Conservation (phyloP, 2,888 invertebrate genomes). For the Ectemnius cavifrons region DNA sequence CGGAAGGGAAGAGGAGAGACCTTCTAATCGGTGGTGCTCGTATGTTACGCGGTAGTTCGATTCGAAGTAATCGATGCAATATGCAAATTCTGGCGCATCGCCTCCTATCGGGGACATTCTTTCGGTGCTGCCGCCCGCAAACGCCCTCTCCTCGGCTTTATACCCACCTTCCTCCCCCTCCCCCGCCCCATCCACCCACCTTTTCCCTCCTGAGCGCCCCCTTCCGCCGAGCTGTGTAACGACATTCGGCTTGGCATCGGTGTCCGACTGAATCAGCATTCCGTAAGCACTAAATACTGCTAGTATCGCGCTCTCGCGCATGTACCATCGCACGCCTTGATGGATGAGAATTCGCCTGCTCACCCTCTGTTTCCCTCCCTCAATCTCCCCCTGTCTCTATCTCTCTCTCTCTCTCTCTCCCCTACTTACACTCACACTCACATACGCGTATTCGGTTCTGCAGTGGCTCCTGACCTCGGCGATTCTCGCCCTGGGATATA, state of each 20-base stretch:
- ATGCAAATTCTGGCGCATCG: slow-evolving; percentile 6
- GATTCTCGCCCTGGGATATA: background rate
- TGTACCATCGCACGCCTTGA: slow-evolving; percentile 48
- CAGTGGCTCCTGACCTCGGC: slow-evolving; percentile 2
- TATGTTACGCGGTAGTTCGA: slow-evolving; percentile 1
- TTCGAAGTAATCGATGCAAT: slow-evolving; percentile 5
- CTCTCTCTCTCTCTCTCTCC: slow-evolving; percentile 28
- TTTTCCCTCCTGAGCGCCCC: background rate
- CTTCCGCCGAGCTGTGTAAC: background rate
- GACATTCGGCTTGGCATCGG: slow-evolving; percentile 55
- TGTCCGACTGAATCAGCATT: slow-evolving; percentile 69
- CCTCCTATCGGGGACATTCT: slow-evolving; percentile 37
- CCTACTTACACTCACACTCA: no score
- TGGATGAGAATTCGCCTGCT: slow-evolving; percentile 45
- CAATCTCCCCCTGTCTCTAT: slow-evolving; percentile 10
- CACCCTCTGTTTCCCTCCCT: slow-evolving; percentile 8
- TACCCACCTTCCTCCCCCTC: background rate
- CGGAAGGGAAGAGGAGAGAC: no score
- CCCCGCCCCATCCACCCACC: no score
- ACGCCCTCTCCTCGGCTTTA: background rate
- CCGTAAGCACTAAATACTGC: slow-evolving; percentile 63
- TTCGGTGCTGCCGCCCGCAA: slow-evolving; percentile 4
- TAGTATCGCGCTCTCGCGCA: slow-evolving; percentile 56
- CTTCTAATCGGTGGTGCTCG: background rate
- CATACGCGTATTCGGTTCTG: background rate